A percentile compares a stretch with the other conserved stretches of the same genome.
phyloP scores from a whole-genome alignment of 2,113 vertebrate genomes.

The Pachyramphus minor region DNA sequence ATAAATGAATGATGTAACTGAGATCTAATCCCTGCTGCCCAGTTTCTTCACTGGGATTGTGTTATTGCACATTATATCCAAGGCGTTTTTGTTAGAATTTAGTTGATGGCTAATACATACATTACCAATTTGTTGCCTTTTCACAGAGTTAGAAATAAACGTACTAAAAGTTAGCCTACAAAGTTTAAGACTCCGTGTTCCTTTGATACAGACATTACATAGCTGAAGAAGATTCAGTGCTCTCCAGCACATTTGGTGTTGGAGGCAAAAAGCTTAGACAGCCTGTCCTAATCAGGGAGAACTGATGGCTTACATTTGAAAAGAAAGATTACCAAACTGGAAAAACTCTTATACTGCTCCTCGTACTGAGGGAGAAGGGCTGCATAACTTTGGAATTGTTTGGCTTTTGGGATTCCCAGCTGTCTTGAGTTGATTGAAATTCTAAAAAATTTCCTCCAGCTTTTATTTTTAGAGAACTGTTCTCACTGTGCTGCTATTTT shows the following conservation, averaged over 20 bases:
- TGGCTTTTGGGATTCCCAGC: not conserved
- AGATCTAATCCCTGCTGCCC: not conserved
- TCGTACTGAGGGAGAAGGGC: not conserved
- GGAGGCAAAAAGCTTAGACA: not conserved
- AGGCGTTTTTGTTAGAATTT: not conserved
- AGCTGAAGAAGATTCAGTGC: not conserved
- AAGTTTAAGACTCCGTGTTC: not conserved
- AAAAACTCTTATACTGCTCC: not conserved
- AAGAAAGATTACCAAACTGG: slow-evolving; percentile 18
- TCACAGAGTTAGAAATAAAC: not conserved
- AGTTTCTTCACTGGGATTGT: not conserved
- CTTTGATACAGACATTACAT: not conserved
- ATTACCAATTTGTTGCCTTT: not conserved
- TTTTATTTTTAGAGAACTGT: slow-evolving; percentile 41
- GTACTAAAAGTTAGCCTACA: not conserved
- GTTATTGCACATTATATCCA: not conserved
- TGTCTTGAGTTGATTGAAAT: not conserved
- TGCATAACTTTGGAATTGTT: not conserved
- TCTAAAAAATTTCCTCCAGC: not conserved
- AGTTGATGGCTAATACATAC: not conserved
- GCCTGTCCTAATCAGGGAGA: not conserved
- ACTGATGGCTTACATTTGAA: slow-evolving; percentile 1
- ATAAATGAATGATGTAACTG: not conserved
- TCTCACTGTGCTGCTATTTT: slow-evolving; percentile 1
- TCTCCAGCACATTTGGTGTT: not conserved